A percentile compares a stretch with the other conserved stretches of the same genome.
These are phyloP conservation scores for Polydrusus pterygomalis DNA, from an alignment of 2,888 invertebrate species.

Conservation along the genomic window DNA sequence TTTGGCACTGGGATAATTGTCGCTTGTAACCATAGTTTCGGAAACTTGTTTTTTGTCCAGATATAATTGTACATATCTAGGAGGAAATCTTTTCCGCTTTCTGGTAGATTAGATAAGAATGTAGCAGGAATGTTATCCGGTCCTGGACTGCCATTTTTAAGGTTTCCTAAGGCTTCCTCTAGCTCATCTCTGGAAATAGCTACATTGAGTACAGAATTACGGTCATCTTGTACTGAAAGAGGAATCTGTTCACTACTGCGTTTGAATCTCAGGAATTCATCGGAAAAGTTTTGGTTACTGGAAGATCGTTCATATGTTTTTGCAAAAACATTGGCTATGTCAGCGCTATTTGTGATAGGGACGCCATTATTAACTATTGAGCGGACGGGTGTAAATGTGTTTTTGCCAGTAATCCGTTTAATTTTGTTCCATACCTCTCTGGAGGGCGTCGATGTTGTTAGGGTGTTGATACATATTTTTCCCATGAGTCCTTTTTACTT, in stretches of 20 bases:
- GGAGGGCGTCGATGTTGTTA: neutral
- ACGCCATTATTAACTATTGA: too few relatives aligned
- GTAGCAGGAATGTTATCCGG: neutral
- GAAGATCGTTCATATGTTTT: too few relatives aligned
- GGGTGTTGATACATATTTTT: neutral
- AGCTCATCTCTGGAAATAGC: neutral
- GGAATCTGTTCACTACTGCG: too few relatives aligned
- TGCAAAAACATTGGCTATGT: too few relatives aligned
- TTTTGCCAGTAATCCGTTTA: neutral
- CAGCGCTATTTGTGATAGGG: too few relatives aligned
- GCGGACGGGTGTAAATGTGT: neutral
- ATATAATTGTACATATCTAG: too few relatives aligned
- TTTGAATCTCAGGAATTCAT: too few relatives aligned
- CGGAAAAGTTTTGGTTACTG: too few relatives aligned
- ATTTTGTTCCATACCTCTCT: slow-evolving; percentile 5
- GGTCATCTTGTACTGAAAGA: neutral
- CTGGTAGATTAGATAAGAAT: neutral
- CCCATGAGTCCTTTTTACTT: slow-evolving; percentile 1
- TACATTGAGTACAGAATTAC: neutral
- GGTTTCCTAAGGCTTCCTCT: neutral
- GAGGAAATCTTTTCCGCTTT: too few relatives aligned
- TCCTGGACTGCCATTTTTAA: neutral
- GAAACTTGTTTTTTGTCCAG: too few relatives aligned
- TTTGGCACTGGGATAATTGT: too few relatives aligned
- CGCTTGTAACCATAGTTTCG: too few relatives aligned